Evolutionary conservation across 2,888 invertebrate genomes (phyloP), one percentile per base, ranked within the genome.

Genomic region (Heliconius hortense): DNA sequence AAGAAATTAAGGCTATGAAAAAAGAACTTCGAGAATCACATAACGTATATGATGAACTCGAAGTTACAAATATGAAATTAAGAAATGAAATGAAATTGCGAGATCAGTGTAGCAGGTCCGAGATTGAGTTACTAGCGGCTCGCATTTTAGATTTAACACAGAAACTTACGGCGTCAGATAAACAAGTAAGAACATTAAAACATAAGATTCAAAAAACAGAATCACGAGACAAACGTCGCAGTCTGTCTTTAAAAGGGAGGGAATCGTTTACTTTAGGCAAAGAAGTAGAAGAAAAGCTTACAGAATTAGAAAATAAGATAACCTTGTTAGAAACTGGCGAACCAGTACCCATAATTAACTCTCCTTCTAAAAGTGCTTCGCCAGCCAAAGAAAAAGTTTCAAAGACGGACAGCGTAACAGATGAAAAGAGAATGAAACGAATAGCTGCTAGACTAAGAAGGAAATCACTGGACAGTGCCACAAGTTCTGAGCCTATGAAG

Each of bases 1-100:
- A 96, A 80, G 97, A 98, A 92, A 97, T 98, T 72, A 95, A 96
- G 83, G 96, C 96, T 1, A 96, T 97, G 95, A 97, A 97, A 82
- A 95, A 96, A 64, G 97, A 97, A 84, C 91, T 98, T 1, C 95
- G 96, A 39, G 97, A 97, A 80, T 96, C 97, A 3, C 96, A 97
- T 84, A 96, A 96, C 75, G 96, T 96, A 87, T 97, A 96, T 82
- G 97, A 98, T 84, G 96, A 96, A 82, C 90, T 97, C 59, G 97
- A 98, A 86, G 92, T 98, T 74, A 96, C 96, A n/a, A 96, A 97
- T 82, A 95, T 96, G 80, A 96, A 96, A 74, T 92, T 97, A 71
- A 95, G 95, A 78, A 96, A 97, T 83, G 97, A 97, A 84, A 94
- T 97, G 84, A 95, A 95, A 77, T 87, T 95, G 1, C 90, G 95